Conservation (phyloP, 2,113 vertebrate genomes). For the Brachyhypopomus occidentalis region DNA sequence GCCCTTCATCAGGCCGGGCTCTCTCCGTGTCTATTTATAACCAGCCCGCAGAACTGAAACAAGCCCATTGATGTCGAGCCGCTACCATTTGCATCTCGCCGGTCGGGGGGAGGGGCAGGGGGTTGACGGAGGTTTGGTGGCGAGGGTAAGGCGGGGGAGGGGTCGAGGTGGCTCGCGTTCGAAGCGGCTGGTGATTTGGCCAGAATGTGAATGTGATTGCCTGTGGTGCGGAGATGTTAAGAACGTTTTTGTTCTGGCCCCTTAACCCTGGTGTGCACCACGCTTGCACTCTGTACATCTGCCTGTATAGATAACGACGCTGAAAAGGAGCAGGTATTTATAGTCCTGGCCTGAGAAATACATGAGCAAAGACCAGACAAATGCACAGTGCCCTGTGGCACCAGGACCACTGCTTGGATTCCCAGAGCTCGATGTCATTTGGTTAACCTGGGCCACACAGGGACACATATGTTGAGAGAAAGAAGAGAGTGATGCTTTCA, state of each 20-base stretch:
- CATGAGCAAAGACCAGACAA: conserved; percentile 12
- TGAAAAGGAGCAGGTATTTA: conserved; percentile 21
- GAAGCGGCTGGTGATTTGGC: conserved; percentile 27
- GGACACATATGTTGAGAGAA: conserved; percentile 18
- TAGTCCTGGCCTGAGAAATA: not conserved
- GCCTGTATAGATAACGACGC: conserved; percentile 37
- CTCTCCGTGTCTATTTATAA: conserved; percentile 42
- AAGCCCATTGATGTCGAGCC: not conserved
- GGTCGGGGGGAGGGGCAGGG: not conserved
- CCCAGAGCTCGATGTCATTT: not conserved
- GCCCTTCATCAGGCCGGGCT: conserved; percentile 27
- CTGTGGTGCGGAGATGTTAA: conserved; percentile 15
- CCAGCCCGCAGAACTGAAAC: not conserved
- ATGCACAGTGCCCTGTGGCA: conserved; percentile 19
- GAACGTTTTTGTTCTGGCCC: conserved; percentile 29
- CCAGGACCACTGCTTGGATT: conserved; percentile 22
- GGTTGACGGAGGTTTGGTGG: too few species aligned
- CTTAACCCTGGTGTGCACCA: conserved; percentile 21
- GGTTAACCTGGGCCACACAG: conserved; percentile 30
- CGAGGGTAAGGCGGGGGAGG: too few species aligned
- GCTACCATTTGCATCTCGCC: conserved; percentile 33
- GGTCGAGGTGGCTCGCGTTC: not conserved
- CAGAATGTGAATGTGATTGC: conserved; percentile 8
- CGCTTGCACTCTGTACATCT: conserved; percentile 33
- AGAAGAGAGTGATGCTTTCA: conserved; percentile 15